Percentiles rank a stretch among this genome's conserved stretches.
phyloP scores from a whole-genome alignment of 1,140 invertebrate species.

The Brachionus asplanchnoidis region DNA sequence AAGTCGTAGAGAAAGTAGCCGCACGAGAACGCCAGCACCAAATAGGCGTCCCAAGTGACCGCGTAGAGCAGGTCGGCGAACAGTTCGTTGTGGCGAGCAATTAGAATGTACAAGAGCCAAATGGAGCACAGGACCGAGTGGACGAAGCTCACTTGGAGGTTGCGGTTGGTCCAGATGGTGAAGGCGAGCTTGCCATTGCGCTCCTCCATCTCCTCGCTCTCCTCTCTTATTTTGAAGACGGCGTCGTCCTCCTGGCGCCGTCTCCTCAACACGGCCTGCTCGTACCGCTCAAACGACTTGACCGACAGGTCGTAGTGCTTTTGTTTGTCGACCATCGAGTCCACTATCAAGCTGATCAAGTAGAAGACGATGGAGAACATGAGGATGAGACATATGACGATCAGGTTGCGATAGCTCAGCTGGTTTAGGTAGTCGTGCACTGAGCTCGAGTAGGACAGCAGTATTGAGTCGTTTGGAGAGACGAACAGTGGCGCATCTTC shows the following conservation, averaged over 20 bases:
- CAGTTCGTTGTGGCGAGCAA: neutral
- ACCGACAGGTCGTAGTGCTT: constrained; percentile 13
- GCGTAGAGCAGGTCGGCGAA: neutral
- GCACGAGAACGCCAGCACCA: constrained; percentile 2
- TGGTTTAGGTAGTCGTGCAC: neutral
- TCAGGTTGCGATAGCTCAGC: neutral
- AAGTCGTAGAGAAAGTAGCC: constrained; percentile 41
- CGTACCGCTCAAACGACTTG: neutral
- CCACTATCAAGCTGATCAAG: constrained; percentile 15
- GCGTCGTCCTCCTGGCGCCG: neutral
- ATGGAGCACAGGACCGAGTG: constrained; percentile 12
- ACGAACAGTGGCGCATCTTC: neutral
- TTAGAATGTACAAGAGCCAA: neutral
- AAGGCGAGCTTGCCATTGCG: neutral
- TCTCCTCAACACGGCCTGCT: neutral
- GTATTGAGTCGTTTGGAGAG: neutral
- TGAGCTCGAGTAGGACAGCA: neutral
- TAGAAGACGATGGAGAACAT: constrained; percentile 30
- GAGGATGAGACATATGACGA: neutral
- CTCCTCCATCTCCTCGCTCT: neutral
- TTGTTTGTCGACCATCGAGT: constrained; percentile 11
- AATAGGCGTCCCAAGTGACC: constrained; percentile 20
- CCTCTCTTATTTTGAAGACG: neutral
- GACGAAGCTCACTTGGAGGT: constrained; percentile 34
- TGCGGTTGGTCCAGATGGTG: constrained; percentile 32